phyloP scores from a whole-genome alignment of 2,113 vertebrate genomes.

The Chloropsis hardwickii region DNA sequence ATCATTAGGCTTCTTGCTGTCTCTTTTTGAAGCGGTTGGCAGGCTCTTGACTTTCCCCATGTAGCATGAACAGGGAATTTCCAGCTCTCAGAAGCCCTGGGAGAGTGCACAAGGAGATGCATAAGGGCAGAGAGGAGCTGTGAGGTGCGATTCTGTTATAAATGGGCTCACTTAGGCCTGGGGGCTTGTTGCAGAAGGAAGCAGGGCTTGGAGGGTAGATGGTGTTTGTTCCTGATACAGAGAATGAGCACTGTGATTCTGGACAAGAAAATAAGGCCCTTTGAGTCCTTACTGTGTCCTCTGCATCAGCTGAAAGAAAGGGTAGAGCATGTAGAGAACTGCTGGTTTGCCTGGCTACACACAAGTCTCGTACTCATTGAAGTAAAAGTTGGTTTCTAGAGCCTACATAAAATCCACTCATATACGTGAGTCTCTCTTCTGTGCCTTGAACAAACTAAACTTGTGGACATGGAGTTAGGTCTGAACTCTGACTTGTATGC shows the following conservation, averaged over 20 bases:
- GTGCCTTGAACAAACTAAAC: background rate
- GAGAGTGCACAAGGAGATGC: background rate
- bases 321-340: no score
- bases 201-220: background rate
- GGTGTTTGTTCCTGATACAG: background rate
- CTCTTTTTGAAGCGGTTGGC: background rate
- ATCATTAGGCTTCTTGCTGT: background rate
- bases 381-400: background rate
- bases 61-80: background rate
- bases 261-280: background rate
- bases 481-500: background rate
- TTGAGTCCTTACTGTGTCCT: background rate
- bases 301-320: background rate
- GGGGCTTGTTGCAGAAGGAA: background rate
- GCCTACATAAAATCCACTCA: background rate
- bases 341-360: background rate
- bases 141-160: background rate
- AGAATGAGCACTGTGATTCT: background rate
- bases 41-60: background rate
- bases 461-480: background rate
- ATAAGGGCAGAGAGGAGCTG: background rate
- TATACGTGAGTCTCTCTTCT: background rate
- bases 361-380: rapidly evolving
- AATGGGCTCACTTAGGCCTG: background rate
- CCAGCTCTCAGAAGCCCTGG: background rate